Evolutionary conservation across 2,797 vertebrate genomes (phyloP), one percentile per base, ranked within the genome.

Genomic region (Trematomus bernacchii): DNA sequence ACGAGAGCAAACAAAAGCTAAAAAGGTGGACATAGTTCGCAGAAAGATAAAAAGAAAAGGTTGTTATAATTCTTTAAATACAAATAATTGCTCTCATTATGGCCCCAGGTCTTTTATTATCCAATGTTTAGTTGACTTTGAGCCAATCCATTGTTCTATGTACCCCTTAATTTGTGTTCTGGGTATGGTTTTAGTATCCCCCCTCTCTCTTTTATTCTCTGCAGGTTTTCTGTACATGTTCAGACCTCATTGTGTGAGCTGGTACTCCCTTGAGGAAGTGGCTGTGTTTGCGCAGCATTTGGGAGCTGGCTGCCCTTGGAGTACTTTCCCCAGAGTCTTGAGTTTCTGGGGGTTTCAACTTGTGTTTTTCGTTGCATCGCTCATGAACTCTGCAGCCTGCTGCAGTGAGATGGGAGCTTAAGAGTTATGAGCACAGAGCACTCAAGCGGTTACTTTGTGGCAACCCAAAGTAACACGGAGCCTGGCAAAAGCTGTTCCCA

Each of bases 301-400:
- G 66, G 76, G 73, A 85, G 77, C 66, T 40, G 67, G 68, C 81
- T 86, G 76, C 59, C 82, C 86, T 86, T 82, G 79, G 77, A 87
- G 44, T 72, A 21, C 59, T 72, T 68, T 82, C 83, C 80, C 79
- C 13, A 67, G 77, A 88, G 79, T 64, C 58, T 74, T 59, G 44
- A 47, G 33, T 76, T 88, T 86, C 72, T 76, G 40, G 55, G 62
- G 73, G 61, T 76, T 84, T 82, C 54, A 55, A 76, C 62, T 81
- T 71, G 58, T 82, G 76, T 82, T 87, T 85, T 76, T 52, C 46
- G 0, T 71, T 60, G 66, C 50, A 44, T 79, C 80, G 76, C 82
- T 80, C 81, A 80, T 83, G 73, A 89, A 87, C 82, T 83, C 66
- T 58, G 64, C 58, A 77, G 71, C 61, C n/a, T 69, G 62, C 61